These are phyloP conservation scores for Lumbricus terrestris DNA, from an alignment of 2,888 invertebrate species.

Conservation along the genomic window DNA sequence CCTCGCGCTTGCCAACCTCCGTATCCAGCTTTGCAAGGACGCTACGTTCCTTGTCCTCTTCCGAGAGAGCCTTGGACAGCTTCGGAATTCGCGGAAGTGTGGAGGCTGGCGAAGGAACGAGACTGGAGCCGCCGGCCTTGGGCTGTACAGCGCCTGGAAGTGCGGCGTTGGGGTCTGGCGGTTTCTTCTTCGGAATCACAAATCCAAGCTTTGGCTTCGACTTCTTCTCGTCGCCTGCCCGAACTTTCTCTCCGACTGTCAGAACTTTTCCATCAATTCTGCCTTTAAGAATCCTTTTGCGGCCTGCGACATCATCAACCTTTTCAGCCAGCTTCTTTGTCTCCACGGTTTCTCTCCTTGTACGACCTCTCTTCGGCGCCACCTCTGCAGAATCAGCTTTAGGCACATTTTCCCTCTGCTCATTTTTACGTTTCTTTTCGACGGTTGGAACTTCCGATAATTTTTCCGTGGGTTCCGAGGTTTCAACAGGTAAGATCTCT, in stretches of 20 bases:
- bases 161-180: neutral
- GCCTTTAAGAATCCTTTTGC: neutral
- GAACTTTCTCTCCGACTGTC: neutral
- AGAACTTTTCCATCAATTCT: neutral
- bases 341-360: neutral
- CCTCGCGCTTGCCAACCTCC: neutral
- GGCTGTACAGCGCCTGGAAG: neutral
- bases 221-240: neutral
- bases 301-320: neutral
- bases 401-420: neutral
- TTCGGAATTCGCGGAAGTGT: neutral
- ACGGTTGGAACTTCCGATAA: neutral
- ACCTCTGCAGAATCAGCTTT: neutral
- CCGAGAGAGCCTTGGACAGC: neutral
- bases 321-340: neutral
- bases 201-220: neutral
- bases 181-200: slow-evolving; percentile 8
- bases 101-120: neutral
- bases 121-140: neutral
- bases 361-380: neutral
- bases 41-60: neutral
- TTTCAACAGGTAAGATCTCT: neutral
- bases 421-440: neutral
- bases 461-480: neutral
- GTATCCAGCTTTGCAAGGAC: slow-evolving; percentile 10